phyloP scores from a whole-genome alignment of 1,140 invertebrate species.

The Eciton burchellii region DNA sequence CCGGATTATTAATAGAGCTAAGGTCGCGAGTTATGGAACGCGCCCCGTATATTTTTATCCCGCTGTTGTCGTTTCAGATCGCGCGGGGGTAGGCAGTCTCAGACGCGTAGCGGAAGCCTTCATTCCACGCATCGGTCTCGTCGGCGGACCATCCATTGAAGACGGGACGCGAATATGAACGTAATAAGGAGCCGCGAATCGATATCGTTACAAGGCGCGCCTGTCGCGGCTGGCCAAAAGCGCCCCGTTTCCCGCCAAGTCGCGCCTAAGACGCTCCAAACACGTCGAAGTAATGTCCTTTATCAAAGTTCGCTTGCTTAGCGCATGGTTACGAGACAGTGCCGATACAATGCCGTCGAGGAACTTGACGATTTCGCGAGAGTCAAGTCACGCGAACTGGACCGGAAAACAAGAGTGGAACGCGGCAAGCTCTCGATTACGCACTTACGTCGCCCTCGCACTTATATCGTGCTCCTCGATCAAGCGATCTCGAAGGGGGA shows the following conservation, averaged over 20 bases:
- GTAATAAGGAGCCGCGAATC: neutral
- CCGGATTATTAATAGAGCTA: neutral
- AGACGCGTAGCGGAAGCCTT: neutral
- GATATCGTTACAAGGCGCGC: conserved; percentile 7
- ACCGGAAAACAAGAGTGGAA: neutral
- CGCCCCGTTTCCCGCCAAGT: neutral
- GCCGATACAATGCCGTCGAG: neutral
- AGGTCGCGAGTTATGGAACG: neutral
- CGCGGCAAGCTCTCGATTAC: neutral
- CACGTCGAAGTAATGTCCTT: conserved; percentile 19
- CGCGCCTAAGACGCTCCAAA: conserved; percentile 19
- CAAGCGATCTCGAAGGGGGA: neutral
- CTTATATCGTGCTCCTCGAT: neutral
- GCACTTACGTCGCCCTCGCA: neutral
- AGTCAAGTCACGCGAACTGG: neutral
- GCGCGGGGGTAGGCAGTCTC: neutral
- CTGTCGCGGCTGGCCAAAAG: conserved; percentile 22
- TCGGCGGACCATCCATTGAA: neutral
- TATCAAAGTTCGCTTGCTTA: neutral
- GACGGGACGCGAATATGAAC: neutral
- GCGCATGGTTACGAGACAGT: neutral
- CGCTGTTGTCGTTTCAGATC: neutral
- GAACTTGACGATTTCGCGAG: conserved; percentile 25
- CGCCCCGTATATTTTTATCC: neutral
- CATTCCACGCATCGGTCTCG: neutral